Evolutionary conservation across 2,113 vertebrate genomes (phyloP), one percentile per base, ranked within the genome.

Genomic region (Xenotilapia leptura): DNA sequence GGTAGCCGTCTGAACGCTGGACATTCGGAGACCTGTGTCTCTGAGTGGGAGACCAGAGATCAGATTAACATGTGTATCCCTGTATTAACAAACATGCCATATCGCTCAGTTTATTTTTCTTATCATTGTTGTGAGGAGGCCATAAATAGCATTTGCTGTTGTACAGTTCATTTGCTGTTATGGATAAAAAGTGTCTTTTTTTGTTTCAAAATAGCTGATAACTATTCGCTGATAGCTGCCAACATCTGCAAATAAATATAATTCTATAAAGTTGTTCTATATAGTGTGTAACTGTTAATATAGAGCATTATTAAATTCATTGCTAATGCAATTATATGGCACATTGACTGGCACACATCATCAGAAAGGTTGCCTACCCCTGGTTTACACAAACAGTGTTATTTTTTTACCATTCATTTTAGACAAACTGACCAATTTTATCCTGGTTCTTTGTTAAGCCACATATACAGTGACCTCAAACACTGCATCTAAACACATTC

Each of bases 361-460:
- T 58, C 56, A 31, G 26, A 58, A 31, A 58, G 8, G 56, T 58
- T 31, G 26, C 56, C 55, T 28, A 58, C 55, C 55, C 23, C 55
- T 58, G 23, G 53, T 84, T 90, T 88, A 87, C 73, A 80, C 49
- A 90, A 84, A 87, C 49, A 83, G 82, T 81, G 83, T 83, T 83
- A 81, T 80, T 19, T 79, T 75, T 55, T 70, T 38, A 33, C n/a
- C 33, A 31, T 60, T 60, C 4, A 70, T 53, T 56, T 36, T 56
- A 31, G 6, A 21, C n/a, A 9, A 28, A 85, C 4, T 60, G 51
- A 17, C 13, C 21, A 51, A 45, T 70, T 15, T 53, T 28, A 70
- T 88, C 5, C n/a, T 19, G 11, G 45, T 28, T 15, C 3, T 45
- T 73, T 47, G 42, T 31, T 47, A 75, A 75, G 5, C 42, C 42